phyloP scores from a whole-genome alignment of 2,888 invertebrate genomes.

The Ametastegia equiseti region DNA sequence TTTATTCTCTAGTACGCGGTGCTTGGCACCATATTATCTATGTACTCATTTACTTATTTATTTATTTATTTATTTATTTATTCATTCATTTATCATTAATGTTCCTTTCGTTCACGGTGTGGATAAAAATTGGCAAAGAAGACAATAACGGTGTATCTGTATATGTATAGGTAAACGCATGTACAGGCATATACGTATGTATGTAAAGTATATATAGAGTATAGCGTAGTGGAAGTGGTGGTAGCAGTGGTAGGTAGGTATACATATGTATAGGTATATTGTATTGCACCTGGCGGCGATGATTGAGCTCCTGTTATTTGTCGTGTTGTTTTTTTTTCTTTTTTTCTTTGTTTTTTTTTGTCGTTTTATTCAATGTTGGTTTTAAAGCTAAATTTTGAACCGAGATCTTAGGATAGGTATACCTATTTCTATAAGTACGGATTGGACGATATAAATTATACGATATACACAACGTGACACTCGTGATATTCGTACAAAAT shows the following conservation, averaged over 20 bases:
- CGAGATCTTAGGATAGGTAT: conserved; percentile 38
- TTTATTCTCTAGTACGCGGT: conserved; percentile 23
- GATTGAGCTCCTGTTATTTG: too few relatives aligned
- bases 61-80: too few relatives aligned
- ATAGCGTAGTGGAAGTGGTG: background rate
- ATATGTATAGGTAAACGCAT: too few relatives aligned
- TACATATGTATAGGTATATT: background rate
- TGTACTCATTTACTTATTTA: too few relatives aligned
- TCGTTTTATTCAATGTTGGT: conserved; percentile 59
- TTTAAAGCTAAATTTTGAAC: conserved; percentile 65
- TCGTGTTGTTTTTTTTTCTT: conserved; percentile 49
- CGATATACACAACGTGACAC: background rate
- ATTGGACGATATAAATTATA: conserved; percentile 35
- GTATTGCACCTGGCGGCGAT: conserved; percentile 36
- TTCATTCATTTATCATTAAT: background rate
- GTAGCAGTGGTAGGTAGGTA: background rate
- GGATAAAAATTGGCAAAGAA: background rate
- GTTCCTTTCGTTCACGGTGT: background rate
- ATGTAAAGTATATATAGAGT: too few relatives aligned
- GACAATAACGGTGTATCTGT: conserved; percentile 9
- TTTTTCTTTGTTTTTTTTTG: background rate
- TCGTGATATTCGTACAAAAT: background rate
- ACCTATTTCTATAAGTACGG: conserved; percentile 40
- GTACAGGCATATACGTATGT: too few relatives aligned
- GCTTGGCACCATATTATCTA: conserved; percentile 39